Evolutionary conservation across 1,140 invertebrate species (phyloP).

Genomic region (Liolophura sinensis): DNA sequence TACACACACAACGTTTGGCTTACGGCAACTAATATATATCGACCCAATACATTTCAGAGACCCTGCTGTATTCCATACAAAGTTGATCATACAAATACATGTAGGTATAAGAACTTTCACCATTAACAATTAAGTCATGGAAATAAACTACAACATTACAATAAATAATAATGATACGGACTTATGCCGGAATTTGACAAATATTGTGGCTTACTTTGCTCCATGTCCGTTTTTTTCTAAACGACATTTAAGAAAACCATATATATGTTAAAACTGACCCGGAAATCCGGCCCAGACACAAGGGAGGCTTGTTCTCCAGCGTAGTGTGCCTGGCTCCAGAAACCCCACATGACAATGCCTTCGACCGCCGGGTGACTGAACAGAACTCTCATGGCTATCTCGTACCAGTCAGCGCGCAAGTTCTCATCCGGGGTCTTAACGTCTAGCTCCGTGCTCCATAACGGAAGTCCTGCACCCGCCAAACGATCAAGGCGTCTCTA

Average conservation of each 20-base stretch:
- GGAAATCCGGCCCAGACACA: constrained; percentile 2
- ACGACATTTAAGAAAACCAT: no score
- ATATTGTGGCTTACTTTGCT: neutral
- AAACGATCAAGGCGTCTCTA: constrained; percentile 36
- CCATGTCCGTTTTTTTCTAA: neutral
- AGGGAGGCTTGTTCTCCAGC: constrained; percentile 12
- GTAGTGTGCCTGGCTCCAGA: constrained; percentile 26
- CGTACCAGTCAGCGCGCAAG: constrained; percentile 25
- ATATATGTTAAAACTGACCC: neutral
- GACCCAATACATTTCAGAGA: no score
- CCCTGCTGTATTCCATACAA: no score
- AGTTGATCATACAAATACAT: no score
- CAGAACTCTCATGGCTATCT: constrained; percentile 24
- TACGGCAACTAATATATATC: no score
- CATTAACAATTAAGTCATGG: no score
- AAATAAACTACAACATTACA: no score
- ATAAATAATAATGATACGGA: no score
- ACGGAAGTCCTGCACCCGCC: constrained; percentile 34
- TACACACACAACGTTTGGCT: no score
- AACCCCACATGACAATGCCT: constrained; percentile 42
- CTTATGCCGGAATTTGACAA: no score
- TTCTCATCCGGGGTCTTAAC: constrained; percentile 23
- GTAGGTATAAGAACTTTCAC: no score
- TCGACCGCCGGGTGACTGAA: constrained; percentile 37
- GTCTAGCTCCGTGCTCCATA: constrained; percentile 50